Conservation (phyloP, 2,888 invertebrate species). For the Polymixis flavicincta region DNA sequence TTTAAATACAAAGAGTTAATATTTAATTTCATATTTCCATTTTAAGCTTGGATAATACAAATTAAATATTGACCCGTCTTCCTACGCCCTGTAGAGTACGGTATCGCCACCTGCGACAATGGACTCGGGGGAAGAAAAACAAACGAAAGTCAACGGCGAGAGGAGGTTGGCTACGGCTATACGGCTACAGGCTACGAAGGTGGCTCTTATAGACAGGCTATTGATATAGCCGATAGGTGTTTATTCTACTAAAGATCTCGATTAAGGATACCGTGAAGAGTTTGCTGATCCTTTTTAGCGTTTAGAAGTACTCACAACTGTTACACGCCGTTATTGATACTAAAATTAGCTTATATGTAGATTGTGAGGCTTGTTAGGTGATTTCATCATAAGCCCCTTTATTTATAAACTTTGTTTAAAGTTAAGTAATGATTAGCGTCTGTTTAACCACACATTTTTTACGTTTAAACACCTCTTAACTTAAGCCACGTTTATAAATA, state of each 20-base stretch:
- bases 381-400: neutral
- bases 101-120: conserved; percentile 66
- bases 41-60: conserved; percentile 5
- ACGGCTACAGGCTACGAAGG: conserved; percentile 1
- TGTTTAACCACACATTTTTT: no score
- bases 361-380: neutral
- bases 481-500: no score
- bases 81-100: conserved; percentile 46
- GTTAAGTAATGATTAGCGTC: no score
- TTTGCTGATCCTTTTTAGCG: conserved; percentile 6
- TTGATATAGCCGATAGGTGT: conserved; percentile 39
- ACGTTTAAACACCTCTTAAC: no score
- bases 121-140: conserved; percentile 61
- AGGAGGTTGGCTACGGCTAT: neutral
- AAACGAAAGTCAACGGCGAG: conserved; percentile 58
- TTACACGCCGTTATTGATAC: neutral
- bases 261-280: conserved; percentile 20
- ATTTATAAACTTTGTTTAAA: no score
- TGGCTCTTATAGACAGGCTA: conserved; percentile 19
- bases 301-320: neutral
- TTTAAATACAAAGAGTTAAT: no score
- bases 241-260: conserved; percentile 45
- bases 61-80: conserved; percentile 26
- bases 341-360: neutral
- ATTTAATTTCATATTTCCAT: neutral